Evolutionary conservation across 2,888 invertebrate genomes (phyloP).

Genomic region (Agriotes lineatus): DNA sequence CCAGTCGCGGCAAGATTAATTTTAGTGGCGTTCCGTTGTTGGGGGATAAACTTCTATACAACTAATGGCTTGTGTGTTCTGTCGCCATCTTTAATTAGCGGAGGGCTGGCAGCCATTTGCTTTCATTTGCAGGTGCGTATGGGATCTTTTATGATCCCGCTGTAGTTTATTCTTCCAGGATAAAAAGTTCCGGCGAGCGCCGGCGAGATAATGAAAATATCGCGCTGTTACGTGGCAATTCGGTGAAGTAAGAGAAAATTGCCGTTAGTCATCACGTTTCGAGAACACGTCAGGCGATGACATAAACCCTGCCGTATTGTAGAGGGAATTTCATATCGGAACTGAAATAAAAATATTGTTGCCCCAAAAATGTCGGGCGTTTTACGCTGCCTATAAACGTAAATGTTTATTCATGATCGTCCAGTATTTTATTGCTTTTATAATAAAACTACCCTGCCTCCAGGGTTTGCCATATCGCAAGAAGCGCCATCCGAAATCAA

Average conservation of each 20-base stretch:
- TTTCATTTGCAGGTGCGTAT: constrained; percentile 20
- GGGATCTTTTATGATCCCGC: constrained; percentile 6
- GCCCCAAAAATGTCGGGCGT: constrained; percentile 5
- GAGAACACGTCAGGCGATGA: constrained; percentile 17
- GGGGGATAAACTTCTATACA: neutral
- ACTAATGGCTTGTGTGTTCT: constrained; percentile 16
- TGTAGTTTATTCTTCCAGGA: neutral
- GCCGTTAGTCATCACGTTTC: constrained; percentile 21
- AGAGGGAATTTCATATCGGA: constrained; percentile 16
- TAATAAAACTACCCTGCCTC: constrained; percentile 5
- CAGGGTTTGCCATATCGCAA: neutral
- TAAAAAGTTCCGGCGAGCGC: neutral
- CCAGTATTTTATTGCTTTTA: constrained; percentile 22
- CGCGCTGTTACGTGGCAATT: constrained; percentile 15
- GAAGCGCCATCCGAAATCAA: neutral
- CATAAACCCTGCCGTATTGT: constrained; percentile 16
- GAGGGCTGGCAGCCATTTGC: constrained; percentile 8
- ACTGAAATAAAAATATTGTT: constrained; percentile 21
- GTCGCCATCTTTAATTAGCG: constrained; percentile 16
- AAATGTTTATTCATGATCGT: constrained; percentile 23
- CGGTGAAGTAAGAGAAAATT: constrained; percentile 12
- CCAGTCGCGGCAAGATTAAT: neutral
- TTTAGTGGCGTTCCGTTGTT: constrained; percentile 1
- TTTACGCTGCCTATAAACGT: constrained; percentile 24
- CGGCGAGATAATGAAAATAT: constrained; percentile 15